Conservation (phyloP, 2,888 invertebrate genomes). For the Pasiphila rectangulata region DNA sequence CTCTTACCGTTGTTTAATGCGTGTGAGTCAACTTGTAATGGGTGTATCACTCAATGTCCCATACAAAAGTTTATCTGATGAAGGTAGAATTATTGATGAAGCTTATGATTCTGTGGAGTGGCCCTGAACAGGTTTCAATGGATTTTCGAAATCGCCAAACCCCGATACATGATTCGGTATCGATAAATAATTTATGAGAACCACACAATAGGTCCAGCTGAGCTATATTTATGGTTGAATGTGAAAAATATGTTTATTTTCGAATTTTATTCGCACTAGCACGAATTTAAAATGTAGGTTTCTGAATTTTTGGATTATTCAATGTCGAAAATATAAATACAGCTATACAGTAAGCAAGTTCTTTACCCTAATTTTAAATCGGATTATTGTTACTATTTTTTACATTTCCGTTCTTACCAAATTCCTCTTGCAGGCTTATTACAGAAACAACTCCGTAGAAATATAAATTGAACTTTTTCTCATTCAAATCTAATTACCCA, state of each 20-base stretch:
- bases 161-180: constrained; percentile 61
- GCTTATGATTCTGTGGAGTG: constrained; percentile 35
- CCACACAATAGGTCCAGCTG: constrained; percentile 62
- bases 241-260: constrained; percentile 44
- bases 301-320: background rate
- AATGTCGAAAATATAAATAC: background rate
- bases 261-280: no score
- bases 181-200: constrained; percentile 70
- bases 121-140: constrained; percentile 58
- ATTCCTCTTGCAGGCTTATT: no score
- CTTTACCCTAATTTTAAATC: no score
- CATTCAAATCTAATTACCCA: no score
- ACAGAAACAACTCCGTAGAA: no score
- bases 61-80: constrained; percentile 36
- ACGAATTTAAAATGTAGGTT: constrained; percentile 24
- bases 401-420: no score
- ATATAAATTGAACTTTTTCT: no score
- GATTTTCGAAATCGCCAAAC: constrained; percentile 70
- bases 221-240: constrained; percentile 59
- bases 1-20: constrained; percentile 13
- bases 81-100: constrained; percentile 6
- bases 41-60: constrained; percentile 37
- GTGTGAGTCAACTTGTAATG: constrained; percentile 29
- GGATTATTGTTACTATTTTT: no score
- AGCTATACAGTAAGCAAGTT: no score